Conservation (phyloP, 2,888 invertebrate species). For the Erebia aethiops region DNA sequence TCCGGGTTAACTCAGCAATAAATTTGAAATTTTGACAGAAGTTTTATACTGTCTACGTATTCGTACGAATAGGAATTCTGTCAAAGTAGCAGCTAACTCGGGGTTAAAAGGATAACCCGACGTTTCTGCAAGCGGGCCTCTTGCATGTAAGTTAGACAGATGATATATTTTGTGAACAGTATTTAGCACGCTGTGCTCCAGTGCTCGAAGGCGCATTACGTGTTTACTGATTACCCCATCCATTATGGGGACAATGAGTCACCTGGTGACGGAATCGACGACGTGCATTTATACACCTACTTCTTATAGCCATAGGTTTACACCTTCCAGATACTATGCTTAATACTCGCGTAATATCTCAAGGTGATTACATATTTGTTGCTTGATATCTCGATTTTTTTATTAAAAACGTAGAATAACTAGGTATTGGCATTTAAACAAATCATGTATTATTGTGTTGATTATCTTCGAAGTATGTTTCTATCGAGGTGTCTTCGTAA, state of each 20-base stretch:
- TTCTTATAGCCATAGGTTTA: neutral
- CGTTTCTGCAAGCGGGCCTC: no score
- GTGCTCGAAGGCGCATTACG: slow-evolving; percentile 7
- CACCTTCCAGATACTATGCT: slow-evolving; percentile 1
- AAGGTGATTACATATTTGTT: neutral
- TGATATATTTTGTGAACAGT: neutral
- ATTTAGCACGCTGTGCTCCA: slow-evolving; percentile 1
- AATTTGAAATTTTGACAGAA: no score
- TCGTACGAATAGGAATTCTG: no score
- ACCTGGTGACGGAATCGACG: slow-evolving; percentile 26
- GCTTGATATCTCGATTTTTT: neutral
- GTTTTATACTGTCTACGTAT: no score
- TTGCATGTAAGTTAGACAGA: neutral
- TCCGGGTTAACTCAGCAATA: no score
- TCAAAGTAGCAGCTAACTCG: no score
- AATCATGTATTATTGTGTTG: neutral
- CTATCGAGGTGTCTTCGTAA: no score
- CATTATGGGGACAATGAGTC: slow-evolving; percentile 30
- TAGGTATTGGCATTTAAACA: neutral
- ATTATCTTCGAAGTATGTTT: neutral
- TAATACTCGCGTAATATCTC: neutral
- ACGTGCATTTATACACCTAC: neutral
- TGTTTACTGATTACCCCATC: slow-evolving; percentile 12
- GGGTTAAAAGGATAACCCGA: no score
- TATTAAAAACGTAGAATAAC: neutral